phyloP scores from a whole-genome alignment of 2,113 vertebrate species.

The Coptodon rendalli region DNA sequence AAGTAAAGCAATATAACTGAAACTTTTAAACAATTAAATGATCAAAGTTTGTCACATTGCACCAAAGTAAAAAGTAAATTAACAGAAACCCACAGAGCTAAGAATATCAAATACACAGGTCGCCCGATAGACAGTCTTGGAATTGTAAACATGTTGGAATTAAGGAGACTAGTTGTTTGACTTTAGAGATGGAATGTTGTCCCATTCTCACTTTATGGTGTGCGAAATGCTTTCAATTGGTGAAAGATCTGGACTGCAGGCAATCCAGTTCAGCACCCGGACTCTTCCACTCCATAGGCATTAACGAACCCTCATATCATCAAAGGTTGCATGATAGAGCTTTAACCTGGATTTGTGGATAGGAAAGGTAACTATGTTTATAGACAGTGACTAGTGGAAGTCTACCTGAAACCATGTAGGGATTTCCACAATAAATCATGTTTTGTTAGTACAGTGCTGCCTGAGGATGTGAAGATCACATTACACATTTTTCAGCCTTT shows the following conservation, averaged over 20 bases:
- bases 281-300: background rate
- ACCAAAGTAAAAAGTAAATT: background rate
- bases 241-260: background rate
- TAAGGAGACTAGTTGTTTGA: background rate
- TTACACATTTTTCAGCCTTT: background rate
- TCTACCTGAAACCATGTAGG: too few species aligned
- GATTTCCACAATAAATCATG: too few species aligned
- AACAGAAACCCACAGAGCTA: background rate
- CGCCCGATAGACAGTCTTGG: background rate
- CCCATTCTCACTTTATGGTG: background rate
- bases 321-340: background rate
- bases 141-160: background rate
- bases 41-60: background rate
- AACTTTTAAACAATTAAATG: background rate
- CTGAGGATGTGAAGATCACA: background rate
- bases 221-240: background rate
- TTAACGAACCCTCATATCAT: background rate
- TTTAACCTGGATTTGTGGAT: too few species aligned
- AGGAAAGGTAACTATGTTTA: too few species aligned
- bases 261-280: background rate
- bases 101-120: background rate
- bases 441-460: background rate
- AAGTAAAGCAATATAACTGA: background rate
- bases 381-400: too few species aligned
- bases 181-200: background rate